A percentile compares a stretch with the other conserved stretches of the same genome.
phyloP scores from a whole-genome alignment of 2,113 vertebrate species.

The Sebastes fasciatus region DNA sequence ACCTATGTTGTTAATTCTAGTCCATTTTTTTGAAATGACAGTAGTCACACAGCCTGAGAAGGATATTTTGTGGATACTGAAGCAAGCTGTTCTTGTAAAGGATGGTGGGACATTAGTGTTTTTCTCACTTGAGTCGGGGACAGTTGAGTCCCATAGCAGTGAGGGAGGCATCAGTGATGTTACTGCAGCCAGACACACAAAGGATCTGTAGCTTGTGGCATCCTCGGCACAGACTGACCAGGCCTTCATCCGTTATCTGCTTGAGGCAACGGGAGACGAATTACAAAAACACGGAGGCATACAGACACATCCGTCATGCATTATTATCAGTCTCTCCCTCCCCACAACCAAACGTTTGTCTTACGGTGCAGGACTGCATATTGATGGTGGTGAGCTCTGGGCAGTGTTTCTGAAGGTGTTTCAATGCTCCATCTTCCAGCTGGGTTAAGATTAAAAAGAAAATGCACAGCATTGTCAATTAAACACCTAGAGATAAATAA shows the following conservation, averaged over 20 bases:
- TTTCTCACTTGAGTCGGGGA: conserved; percentile 91
- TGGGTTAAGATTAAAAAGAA: conserved; percentile 60
- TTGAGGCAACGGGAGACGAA: conserved; percentile 63
- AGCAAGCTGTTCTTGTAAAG: background rate
- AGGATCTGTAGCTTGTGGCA: conserved; percentile 92
- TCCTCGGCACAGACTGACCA: conserved; percentile 91
- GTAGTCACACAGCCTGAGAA: background rate
- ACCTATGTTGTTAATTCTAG: background rate
- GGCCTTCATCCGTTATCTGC: conserved; percentile 92
- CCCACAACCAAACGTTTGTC: conserved; percentile 54
- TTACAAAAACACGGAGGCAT: conserved; percentile 19
- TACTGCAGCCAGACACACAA: conserved; percentile 92
- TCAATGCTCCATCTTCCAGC: conserved; percentile 93
- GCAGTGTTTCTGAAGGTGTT: conserved; percentile 92
- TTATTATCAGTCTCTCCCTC: conserved; percentile 6
- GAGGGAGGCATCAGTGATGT: conserved; percentile 92
- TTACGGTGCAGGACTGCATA: conserved; percentile 92
- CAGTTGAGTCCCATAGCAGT: conserved; percentile 94
- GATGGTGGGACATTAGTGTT: background rate
- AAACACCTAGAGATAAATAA: background rate
- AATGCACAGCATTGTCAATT: background rate
- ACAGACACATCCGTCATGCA: conserved; percentile 1
- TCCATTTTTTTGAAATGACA: background rate
- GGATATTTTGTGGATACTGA: background rate
- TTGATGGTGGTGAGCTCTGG: conserved; percentile 93